Evolutionary conservation across 2,888 invertebrate species (phyloP).

Genomic region (Biston stratarius): DNA sequence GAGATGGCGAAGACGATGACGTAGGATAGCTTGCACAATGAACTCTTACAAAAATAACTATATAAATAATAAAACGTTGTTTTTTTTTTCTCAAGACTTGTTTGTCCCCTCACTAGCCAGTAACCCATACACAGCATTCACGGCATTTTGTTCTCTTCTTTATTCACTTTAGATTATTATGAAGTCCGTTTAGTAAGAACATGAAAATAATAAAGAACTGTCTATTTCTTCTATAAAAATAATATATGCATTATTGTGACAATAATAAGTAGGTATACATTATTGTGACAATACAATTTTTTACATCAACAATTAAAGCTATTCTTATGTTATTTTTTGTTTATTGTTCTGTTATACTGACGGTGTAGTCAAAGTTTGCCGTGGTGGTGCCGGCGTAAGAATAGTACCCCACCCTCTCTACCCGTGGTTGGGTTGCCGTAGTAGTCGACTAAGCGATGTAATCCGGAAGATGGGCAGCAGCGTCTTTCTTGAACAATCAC

Average conservation of each 20-base stretch:
- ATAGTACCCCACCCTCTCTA: too few relatives aligned
- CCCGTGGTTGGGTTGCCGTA: too few relatives aligned
- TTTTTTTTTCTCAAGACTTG: neutral
- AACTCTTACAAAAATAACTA: too few relatives aligned
- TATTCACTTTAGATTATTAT: slow-evolving; percentile 48
- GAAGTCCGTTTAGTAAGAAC: slow-evolving; percentile 45
- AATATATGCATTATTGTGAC: neutral
- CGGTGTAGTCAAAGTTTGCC: too few relatives aligned
- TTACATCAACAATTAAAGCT: neutral
- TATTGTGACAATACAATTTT: neutral
- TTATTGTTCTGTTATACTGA: too few relatives aligned
- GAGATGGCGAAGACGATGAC: too few relatives aligned
- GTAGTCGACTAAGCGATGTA: too few relatives aligned
- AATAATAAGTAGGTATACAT: neutral
- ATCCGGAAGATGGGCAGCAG: too few relatives aligned
- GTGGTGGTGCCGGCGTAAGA: too few relatives aligned
- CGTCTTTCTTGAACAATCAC: too few relatives aligned
- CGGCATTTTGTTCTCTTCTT: slow-evolving; percentile 37
- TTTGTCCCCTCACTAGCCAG: slow-evolving; percentile 18
- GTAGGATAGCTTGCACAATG: too few relatives aligned
- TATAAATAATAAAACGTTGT: too few relatives aligned
- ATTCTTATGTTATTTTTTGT: neutral
- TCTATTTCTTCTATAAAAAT: slow-evolving; percentile 11
- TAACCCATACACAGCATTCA: slow-evolving; percentile 11
- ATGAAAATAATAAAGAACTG: slow-evolving; percentile 6